These are phyloP conservation scores for Andrena chrysosceles DNA, from an alignment of 2,888 invertebrate species.

Conservation along the genomic window DNA sequence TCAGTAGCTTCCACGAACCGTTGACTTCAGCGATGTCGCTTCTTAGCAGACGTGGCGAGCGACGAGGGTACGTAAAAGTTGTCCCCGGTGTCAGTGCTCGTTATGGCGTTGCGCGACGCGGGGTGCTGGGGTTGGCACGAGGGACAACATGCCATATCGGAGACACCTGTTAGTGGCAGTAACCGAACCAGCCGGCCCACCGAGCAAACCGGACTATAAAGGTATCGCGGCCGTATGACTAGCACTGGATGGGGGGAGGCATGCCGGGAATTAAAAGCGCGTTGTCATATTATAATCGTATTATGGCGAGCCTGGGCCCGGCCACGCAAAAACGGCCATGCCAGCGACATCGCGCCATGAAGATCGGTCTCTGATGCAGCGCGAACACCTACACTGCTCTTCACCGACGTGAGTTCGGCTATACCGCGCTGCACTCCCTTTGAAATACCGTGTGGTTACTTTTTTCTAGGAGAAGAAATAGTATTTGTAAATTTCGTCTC, in stretches of 20 bases:
- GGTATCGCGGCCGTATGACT: conserved; percentile 75
- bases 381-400: conserved; percentile 41
- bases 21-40: conserved; percentile 10
- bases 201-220: conserved; percentile 64
- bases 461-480: background rate
- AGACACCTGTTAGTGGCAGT: conserved; percentile 82
- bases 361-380: conserved; percentile 62
- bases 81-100: conserved; percentile 68
- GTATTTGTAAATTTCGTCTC: background rate
- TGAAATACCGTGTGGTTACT: no score
- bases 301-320: conserved; percentile 77
- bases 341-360: conserved; percentile 61
- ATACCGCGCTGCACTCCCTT: background rate
- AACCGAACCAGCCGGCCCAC: conserved; percentile 46
- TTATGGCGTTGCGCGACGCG: conserved; percentile 71
- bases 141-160: conserved; percentile 83
- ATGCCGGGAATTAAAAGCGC: conserved; percentile 82
- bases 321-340: conserved; percentile 64
- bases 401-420: background rate
- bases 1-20: conserved; percentile 35
- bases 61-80: conserved; percentile 60
- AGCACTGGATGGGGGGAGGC: conserved; percentile 68
- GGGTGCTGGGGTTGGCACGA: conserved; percentile 71
- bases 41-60: conserved; percentile 39
- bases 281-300: conserved; percentile 82